Conservation (phyloP, 2,113 vertebrate genomes). For the Lophochroa leadbeateri region DNA sequence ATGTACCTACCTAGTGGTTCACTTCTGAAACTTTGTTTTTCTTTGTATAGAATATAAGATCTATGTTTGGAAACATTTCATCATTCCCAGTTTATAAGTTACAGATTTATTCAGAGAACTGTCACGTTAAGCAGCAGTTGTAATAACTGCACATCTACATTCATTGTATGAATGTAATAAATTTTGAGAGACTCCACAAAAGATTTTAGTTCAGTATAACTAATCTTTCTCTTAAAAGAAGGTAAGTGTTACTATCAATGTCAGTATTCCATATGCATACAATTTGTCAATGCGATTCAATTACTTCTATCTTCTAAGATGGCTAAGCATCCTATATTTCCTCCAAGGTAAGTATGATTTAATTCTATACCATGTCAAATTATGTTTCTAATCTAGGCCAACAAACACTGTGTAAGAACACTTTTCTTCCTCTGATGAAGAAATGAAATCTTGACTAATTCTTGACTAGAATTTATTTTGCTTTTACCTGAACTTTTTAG, state of each 20-base stretch:
- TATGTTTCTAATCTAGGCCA: not conserved
- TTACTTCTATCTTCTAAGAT: not conserved
- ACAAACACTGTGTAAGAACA: not conserved
- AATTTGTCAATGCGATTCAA: not conserved
- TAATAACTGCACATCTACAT: not conserved
- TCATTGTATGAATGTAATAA: not conserved
- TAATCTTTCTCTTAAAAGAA: not conserved
- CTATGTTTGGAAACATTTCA: not conserved
- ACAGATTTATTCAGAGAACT: not conserved
- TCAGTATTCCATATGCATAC: not conserved
- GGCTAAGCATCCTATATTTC: not conserved
- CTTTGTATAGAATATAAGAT: not conserved
- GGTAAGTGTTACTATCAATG: not conserved
- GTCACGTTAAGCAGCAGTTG: not conserved
- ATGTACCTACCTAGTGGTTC: not conserved
- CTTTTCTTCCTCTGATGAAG: not conserved
- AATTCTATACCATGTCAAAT: not conserved
- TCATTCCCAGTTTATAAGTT: not conserved
- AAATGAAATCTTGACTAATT: not conserved
- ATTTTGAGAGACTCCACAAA: not conserved
- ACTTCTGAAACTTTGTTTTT: not conserved
- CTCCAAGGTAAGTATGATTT: not conserved
- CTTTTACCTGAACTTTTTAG: not conserved
- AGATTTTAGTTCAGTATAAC: not conserved
- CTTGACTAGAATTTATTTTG: not conserved